Evolutionary conservation across 1,140 invertebrate species (phyloP).

Genomic region (Hydropsyche tenuis): DNA sequence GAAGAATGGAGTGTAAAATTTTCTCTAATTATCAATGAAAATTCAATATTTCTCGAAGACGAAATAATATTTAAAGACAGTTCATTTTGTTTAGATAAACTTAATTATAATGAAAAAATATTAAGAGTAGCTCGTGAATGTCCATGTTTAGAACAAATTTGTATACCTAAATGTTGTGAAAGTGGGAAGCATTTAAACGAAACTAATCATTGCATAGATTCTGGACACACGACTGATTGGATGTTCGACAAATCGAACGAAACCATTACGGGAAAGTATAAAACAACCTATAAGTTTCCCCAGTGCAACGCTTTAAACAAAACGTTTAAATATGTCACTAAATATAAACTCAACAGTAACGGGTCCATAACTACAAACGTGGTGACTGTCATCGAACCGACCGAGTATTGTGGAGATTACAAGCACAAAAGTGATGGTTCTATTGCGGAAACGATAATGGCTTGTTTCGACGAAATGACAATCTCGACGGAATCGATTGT

Average conservation of each 20-base stretch:
- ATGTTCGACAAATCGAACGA: neutral
- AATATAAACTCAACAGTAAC: neutral
- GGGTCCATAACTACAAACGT: neutral
- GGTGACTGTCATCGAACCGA: neutral
- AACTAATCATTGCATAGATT: neutral
- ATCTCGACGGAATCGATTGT: neutral
- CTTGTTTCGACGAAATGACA: neutral
- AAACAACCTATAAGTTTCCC: neutral
- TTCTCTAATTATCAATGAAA: too few species aligned
- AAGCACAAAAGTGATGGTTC: neutral
- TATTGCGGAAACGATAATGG: neutral
- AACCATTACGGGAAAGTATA: too few species aligned
- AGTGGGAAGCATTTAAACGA: neutral
- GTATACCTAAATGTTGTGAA: slow-evolving; percentile 16
- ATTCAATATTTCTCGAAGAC: neutral
- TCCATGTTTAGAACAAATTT: slow-evolving; percentile 12
- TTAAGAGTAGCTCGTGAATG: slow-evolving; percentile 4
- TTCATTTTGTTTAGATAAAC: neutral
- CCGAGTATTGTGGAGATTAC: slow-evolving; percentile 23
- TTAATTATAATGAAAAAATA: neutral
- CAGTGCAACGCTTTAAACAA: neutral
- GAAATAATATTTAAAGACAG: neutral
- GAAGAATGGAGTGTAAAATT: too few species aligned
- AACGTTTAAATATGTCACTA: neutral
- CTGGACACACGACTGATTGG: neutral